Percentiles rank a stretch among this genome's conserved stretches.
These are phyloP conservation scores for Danio albolineatus DNA, from an alignment of 2,797 vertebrate species.

Conservation along the genomic window DNA sequence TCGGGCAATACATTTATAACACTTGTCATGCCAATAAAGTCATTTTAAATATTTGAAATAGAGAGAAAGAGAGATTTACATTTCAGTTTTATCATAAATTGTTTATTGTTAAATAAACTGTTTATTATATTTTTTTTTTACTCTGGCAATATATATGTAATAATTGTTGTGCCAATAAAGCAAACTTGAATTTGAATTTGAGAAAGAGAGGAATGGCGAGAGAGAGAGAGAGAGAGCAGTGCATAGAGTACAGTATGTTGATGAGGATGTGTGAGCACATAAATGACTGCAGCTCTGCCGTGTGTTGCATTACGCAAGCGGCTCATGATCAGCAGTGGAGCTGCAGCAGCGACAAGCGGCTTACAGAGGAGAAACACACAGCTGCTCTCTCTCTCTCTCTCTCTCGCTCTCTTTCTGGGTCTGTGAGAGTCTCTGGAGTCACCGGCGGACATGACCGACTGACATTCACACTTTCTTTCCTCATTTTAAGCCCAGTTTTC, in stretches of 20 bases:
- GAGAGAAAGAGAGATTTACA: no score
- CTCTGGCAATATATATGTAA: no score
- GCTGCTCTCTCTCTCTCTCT: constrained; percentile 14
- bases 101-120: no score
- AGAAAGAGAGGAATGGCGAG: no score
- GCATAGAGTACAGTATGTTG: constrained; percentile 65
- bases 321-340: constrained; percentile 67
- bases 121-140: no score
- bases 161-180: no score
- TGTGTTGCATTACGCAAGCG: constrained; percentile 77
- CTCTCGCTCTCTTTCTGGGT: constrained; percentile 14
- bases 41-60: no score
- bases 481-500: constrained; percentile 11
- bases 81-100: no score
- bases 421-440: constrained; percentile 31
- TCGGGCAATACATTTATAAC: no score
- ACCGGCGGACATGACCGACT: constrained; percentile 21
- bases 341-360: constrained; percentile 35
- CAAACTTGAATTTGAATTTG: no score
- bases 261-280: constrained; percentile 66
- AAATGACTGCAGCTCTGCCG: constrained; percentile 43
- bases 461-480: constrained; percentile 4
- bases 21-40: no score
- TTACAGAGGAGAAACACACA: constrained; percentile 8
- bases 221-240: constrained; percentile 14